These are phyloP conservation scores for Pseudorhombus dupliciocellatus DNA, from an alignment of 2,113 vertebrate genomes.

Conservation along the genomic window DNA sequence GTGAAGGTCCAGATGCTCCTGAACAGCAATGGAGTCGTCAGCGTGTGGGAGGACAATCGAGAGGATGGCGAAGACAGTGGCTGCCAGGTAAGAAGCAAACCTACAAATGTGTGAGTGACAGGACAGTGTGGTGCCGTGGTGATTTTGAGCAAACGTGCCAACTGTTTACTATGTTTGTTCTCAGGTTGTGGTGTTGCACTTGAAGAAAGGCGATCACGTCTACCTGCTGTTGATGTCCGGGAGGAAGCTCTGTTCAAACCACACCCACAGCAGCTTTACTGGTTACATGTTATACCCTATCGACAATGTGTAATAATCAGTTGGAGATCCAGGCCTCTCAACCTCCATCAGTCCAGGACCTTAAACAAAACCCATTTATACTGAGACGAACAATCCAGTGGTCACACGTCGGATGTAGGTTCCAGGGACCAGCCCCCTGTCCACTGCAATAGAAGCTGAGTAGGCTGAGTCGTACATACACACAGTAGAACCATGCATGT, in stretches of 20 bases:
- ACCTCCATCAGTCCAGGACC: neutral
- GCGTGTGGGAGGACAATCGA: conserved; percentile 77
- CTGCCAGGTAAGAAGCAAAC: conserved; percentile 52
- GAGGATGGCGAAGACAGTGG: conserved; percentile 76
- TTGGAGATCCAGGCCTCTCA: neutral
- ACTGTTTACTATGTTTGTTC: neutral
- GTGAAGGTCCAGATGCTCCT: conserved; percentile 66
- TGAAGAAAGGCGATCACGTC: conserved; percentile 72
- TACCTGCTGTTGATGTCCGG: conserved; percentile 70
- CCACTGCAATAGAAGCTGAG: conserved; percentile 8
- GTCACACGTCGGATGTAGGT: neutral
- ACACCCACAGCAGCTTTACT: conserved; percentile 69
- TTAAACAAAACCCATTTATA: neutral
- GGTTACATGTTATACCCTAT: conserved; percentile 77
- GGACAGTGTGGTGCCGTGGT: neutral
- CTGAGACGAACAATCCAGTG: conserved; percentile 9
- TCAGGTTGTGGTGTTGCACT: conserved; percentile 63
- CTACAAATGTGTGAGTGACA: no score
- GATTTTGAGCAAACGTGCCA: neutral
- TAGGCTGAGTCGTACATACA: neutral
- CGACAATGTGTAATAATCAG: neutral
- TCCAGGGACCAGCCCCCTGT: neutral
- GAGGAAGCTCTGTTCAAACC: conserved; percentile 67
- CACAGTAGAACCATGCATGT: neutral
- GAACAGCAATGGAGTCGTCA: conserved; percentile 35